phyloP scores from a whole-genome alignment of 2,797 vertebrate species.

The Parotocinclus haroldoi region DNA sequence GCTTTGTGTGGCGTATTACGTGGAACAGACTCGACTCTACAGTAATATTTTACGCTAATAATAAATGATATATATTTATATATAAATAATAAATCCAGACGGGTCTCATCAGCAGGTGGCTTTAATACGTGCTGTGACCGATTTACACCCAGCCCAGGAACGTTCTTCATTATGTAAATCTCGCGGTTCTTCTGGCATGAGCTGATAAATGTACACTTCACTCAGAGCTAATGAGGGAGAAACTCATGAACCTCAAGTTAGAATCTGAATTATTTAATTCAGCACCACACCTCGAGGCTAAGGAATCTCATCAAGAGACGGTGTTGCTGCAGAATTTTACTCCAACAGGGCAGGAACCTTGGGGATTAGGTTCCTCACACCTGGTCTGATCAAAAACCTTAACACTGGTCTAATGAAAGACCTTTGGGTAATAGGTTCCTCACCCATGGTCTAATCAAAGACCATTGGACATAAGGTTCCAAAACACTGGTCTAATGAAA shows the following conservation, averaged over 20 bases:
- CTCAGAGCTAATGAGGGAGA: constrained; percentile 11
- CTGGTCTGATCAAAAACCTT: too few species aligned
- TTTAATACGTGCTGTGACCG: constrained; percentile 16
- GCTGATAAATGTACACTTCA: constrained; percentile 16
- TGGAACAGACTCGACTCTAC: not conserved
- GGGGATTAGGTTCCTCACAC: too few species aligned
- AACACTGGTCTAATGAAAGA: too few species aligned
- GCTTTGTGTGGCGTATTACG: not conserved
- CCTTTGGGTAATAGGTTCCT: too few species aligned
- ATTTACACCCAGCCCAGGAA: not conserved
- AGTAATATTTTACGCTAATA: constrained; percentile 26
- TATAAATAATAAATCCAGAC: constrained; percentile 9
- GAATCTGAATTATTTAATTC: not conserved
- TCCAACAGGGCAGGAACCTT: too few species aligned
- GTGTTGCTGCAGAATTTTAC: too few species aligned
- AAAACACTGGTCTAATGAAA: too few species aligned
- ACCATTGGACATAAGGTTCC: too few species aligned
- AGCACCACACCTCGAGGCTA: too few species aligned
- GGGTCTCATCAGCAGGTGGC: constrained; percentile 21
- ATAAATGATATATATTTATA: too few species aligned
- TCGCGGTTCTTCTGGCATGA: not conserved
- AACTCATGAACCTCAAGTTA: not conserved
- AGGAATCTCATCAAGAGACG: too few species aligned
- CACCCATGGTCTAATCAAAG: too few species aligned
- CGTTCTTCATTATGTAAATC: constrained; percentile 5